Evolutionary conservation across 2,797 vertebrate species (phyloP).

Genomic region (Accipiter minullus): DNA sequence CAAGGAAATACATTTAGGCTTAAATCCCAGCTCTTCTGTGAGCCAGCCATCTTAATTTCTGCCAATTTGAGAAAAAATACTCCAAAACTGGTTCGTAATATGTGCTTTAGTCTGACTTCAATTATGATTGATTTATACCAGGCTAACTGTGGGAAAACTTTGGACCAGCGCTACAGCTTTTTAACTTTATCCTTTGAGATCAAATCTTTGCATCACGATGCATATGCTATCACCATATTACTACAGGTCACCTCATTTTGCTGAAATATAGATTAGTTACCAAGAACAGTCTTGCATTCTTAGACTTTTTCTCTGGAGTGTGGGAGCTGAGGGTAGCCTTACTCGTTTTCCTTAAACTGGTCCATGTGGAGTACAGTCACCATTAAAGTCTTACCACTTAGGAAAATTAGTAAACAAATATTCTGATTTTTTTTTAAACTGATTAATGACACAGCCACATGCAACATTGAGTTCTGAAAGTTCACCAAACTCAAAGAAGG

Average conservation of each 20-base stretch:
- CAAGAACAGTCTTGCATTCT: background rate
- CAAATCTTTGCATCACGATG: background rate
- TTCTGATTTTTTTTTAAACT: background rate
- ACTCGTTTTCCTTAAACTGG: background rate
- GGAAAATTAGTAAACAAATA: background rate
- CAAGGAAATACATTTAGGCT: background rate
- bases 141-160: background rate
- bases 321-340: background rate
- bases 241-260: background rate
- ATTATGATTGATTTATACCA: background rate
- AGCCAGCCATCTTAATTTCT: background rate
- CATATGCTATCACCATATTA: background rate
- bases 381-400: background rate
- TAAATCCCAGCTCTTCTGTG: background rate
- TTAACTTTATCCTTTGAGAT: background rate
- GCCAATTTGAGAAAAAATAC: background rate
- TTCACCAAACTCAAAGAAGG: background rate
- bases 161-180: background rate
- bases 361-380: background rate
- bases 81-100: background rate
- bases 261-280: background rate
- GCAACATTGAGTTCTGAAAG: background rate
- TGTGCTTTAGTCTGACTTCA: background rate
- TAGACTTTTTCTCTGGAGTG: background rate
- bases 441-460: background rate